Conservation (phyloP, 1,140 invertebrate species). For the Drosophila mauritiana region DNA sequence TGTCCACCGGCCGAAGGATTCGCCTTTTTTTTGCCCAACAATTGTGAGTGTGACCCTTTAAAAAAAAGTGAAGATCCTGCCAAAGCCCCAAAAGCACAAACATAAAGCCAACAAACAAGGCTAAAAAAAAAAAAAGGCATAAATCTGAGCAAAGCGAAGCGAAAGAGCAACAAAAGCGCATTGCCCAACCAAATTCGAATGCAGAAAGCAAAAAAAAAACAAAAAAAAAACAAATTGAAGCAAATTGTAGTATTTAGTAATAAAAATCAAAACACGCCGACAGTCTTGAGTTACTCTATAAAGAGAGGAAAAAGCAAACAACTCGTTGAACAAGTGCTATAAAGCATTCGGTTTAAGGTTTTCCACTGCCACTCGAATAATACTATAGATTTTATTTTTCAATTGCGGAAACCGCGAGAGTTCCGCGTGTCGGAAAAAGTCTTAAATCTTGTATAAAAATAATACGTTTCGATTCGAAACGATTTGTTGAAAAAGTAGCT, state of each 20-base stretch:
- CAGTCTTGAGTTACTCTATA: conserved; percentile 16
- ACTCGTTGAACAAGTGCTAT: not conserved
- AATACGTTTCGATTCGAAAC: too few species aligned
- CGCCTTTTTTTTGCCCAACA: conserved; percentile 4
- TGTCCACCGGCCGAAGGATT: not conserved
- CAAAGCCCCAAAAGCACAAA: not conserved
- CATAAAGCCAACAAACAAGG: not conserved
- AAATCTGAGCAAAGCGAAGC: conserved; percentile 1
- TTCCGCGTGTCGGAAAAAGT: not conserved
- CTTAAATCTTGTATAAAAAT: not conserved
- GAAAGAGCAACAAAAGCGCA: conserved; percentile 27
- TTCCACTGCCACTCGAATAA: conserved; percentile 4
- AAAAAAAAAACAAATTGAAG: conserved; percentile 12
- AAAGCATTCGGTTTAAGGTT: conserved; percentile 5
- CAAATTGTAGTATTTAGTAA: conserved; percentile 20
- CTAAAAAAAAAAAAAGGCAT: not conserved
- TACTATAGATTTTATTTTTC: conserved; percentile 4
- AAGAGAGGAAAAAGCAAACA: not conserved
- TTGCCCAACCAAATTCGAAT: conserved; percentile 45
- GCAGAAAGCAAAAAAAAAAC: conserved; percentile 7
- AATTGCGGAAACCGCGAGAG: not conserved
- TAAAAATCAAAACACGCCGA: conserved; percentile 15
- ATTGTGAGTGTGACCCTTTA: conserved; percentile 8
- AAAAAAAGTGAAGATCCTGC: conserved; percentile 4
- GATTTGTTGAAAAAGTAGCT: not conserved